phyloP scores from a whole-genome alignment of 1,140 invertebrate species.

The Drosophila bocki region DNA sequence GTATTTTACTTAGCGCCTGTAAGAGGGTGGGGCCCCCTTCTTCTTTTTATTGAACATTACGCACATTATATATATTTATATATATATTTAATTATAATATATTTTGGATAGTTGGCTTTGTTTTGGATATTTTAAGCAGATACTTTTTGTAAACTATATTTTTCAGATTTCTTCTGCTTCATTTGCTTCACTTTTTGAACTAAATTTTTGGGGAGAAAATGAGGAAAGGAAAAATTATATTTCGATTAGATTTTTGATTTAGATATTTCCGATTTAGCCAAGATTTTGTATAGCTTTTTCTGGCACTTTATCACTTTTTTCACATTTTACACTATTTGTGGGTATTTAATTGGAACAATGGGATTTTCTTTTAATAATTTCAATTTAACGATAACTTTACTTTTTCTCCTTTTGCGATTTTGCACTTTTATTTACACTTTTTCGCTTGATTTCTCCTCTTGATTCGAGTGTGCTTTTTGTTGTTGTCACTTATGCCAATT shows the following conservation, averaged over 20 bases:
- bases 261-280: not conserved
- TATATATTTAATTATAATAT: constrained; percentile 2
- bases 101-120: constrained; percentile 4
- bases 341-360: not conserved
- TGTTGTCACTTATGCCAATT: constrained; percentile 68
- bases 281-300: not conserved
- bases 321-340: not conserved
- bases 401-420: not conserved
- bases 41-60: constrained; percentile 65
- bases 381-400: constrained; percentile 6
- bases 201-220: constrained; percentile 1
- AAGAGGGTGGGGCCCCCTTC: constrained; percentile 80
- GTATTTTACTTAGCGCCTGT: constrained; percentile 32
- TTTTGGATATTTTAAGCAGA: not conserved
- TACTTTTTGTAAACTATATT: constrained; percentile 2
- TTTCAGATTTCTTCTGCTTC: constrained; percentile 10
- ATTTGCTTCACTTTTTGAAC: constrained; percentile 13
- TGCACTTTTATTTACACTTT: constrained; percentile 14
- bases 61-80: constrained; percentile 13
- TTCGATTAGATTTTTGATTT: not conserved
- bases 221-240: not conserved
- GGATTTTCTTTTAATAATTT: not conserved
- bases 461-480: constrained; percentile 18
- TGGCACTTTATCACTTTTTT: not conserved
- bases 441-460: constrained; percentile 16